Evolutionary conservation across 2,797 vertebrate genomes (phyloP).

Genomic region (Acipenser oxyrinchus): DNA sequence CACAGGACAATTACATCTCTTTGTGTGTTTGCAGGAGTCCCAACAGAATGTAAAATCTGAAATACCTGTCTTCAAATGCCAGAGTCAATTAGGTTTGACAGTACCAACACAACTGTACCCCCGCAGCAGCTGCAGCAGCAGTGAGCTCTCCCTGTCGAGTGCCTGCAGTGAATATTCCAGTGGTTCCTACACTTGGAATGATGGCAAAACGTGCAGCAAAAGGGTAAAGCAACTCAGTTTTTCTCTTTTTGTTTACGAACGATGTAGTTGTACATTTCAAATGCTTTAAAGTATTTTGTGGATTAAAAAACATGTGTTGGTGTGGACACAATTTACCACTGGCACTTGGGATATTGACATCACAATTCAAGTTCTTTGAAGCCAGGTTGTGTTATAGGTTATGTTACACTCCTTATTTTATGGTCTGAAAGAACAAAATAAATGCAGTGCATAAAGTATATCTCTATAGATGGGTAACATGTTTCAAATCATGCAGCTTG

Average conservation of each 20-base stretch:
- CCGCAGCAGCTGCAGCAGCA: conserved; percentile 83
- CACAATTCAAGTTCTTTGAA: too few species aligned
- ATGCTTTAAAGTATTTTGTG: background rate
- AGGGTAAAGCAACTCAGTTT: conserved; percentile 48
- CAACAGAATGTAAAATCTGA: conserved; percentile 65
- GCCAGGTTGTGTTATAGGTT: too few species aligned
- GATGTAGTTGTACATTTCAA: background rate
- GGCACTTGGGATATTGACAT: background rate
- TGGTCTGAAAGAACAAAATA: too few species aligned
- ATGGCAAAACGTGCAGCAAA: conserved; percentile 68
- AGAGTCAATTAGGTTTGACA: conserved; percentile 66
- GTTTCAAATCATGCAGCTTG: background rate
- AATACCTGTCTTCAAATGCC: conserved; percentile 59
- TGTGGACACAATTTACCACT: background rate
- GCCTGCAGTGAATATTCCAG: conserved; percentile 91
- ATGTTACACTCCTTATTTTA: too few species aligned
- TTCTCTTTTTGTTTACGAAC: background rate
- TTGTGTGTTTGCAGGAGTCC: conserved; percentile 55
- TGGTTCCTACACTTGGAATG: conserved; percentile 80
- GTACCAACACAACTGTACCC: conserved; percentile 55
- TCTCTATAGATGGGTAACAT: background rate
- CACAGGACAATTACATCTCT: conserved; percentile 23
- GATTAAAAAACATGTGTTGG: too few species aligned
- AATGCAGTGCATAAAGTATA: too few species aligned
- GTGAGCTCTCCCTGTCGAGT: conserved; percentile 83